Evolutionary conservation across 1,140 invertebrate species (phyloP).

Genomic region (Amyelois transitella): DNA sequence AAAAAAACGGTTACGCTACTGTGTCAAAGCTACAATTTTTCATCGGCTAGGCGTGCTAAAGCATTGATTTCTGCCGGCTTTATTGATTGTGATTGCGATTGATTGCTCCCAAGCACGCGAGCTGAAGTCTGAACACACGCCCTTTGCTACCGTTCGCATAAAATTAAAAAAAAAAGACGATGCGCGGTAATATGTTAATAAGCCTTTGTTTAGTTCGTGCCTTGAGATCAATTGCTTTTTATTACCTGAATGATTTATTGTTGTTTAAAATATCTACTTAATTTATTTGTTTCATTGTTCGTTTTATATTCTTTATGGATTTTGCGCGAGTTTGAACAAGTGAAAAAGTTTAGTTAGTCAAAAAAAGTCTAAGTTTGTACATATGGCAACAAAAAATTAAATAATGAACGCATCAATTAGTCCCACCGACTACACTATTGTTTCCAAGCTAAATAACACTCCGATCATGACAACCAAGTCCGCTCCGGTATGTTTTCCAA

Average conservation of each 20-base stretch:
- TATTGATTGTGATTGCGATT: constrained; percentile 62
- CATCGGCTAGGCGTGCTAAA: constrained; percentile 24
- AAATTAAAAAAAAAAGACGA: constrained; percentile 14
- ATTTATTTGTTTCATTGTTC: no score
- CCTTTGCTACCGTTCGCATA: constrained; percentile 2
- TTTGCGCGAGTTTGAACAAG: no score
- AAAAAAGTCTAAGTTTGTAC: no score
- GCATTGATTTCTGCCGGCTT: constrained; percentile 51
- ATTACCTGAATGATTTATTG: no score
- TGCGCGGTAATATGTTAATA: no score
- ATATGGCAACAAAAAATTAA: not conserved
- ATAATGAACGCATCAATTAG: not conserved
- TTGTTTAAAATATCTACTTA: no score
- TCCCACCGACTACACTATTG: not conserved
- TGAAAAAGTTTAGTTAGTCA: no score
- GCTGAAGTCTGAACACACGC: constrained; percentile 10
- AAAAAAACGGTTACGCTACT: not conserved
- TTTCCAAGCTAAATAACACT: not conserved
- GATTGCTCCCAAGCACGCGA: constrained; percentile 48
- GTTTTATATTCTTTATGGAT: no score
- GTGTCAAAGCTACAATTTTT: constrained; percentile 11
- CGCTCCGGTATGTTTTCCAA: not conserved
- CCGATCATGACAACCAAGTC: not conserved
- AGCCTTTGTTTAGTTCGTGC: no score
- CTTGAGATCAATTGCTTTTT: no score